A percentile compares a stretch with the other conserved stretches of the same genome.
phyloP scores from a whole-genome alignment of 1,140 invertebrate species.

The Pemphigus obesinymphae region DNA sequence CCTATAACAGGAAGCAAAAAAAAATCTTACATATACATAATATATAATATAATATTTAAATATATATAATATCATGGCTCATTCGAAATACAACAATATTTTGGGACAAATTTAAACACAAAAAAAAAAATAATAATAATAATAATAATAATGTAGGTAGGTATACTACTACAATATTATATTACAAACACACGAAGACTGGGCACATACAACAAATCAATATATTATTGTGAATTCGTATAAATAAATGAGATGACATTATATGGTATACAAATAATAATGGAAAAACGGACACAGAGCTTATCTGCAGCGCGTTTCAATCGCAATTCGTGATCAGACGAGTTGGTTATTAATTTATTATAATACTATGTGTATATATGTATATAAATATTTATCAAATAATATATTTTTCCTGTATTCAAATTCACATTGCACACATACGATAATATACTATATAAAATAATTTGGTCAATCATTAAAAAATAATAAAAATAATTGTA shows the following conservation, averaged over 20 bases:
- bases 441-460: slow-evolving; percentile 12
- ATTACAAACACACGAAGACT: slow-evolving; percentile 23
- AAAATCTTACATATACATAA: slow-evolving; percentile 4
- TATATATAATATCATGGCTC: slow-evolving; percentile 23
- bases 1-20: slow-evolving; percentile 40
- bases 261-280: not conserved
- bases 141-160: not conserved
- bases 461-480: slow-evolving; percentile 9
- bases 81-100: slow-evolving; percentile 28
- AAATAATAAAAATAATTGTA: not conserved
- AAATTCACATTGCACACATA: not conserved
- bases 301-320: too few relatives aligned
- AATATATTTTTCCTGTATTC: too few relatives aligned
- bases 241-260: not conserved
- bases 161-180: not conserved
- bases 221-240: not conserved
- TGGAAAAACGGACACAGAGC: not conserved
- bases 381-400: not conserved
- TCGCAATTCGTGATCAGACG: too few relatives aligned
- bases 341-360: too few relatives aligned
- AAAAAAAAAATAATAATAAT: slow-evolving; percentile 13
- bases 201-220: not conserved
- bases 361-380: too few relatives aligned
- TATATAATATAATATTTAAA: slow-evolving; percentile 3
- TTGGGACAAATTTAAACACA: not conserved